Conservation (phyloP, 2,797 vertebrate species). For the Steatocranus sp. region DNA sequence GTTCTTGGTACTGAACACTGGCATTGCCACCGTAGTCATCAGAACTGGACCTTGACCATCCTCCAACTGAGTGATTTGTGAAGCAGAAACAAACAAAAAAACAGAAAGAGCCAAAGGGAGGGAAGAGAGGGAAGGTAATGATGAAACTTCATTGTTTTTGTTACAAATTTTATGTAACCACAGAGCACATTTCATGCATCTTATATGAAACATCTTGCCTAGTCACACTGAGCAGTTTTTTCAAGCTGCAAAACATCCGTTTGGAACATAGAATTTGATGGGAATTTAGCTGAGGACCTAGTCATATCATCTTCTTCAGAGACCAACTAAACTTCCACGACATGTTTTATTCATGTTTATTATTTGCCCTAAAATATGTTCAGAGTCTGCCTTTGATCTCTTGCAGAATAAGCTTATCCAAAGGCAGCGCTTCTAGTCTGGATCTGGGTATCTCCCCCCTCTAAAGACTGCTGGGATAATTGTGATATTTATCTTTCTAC, state of each 20-base stretch:
- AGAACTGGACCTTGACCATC: slow-evolving; percentile 87
- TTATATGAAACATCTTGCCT: slow-evolving; percentile 13
- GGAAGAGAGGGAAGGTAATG: neutral
- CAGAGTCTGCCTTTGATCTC: slow-evolving; percentile 63
- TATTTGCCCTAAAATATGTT: slow-evolving; percentile 63
- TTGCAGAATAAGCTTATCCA: slow-evolving; percentile 54
- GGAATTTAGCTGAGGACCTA: slow-evolving; percentile 4
- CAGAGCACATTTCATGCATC: neutral
- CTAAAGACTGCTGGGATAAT: slow-evolving; percentile 63
- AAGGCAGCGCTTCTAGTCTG: slow-evolving; percentile 47
- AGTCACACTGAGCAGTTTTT: slow-evolving; percentile 10
- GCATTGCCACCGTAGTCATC: slow-evolving; percentile 99
- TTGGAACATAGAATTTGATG: slow-evolving; percentile 1
- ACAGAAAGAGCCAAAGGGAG: neutral
- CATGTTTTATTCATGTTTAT: slow-evolving; percentile 73
- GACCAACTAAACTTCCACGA: slow-evolving; percentile 43
- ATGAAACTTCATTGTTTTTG: slow-evolving; percentile 11
- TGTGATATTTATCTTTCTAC: slow-evolving; percentile 68
- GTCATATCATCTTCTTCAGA: slow-evolving; percentile 40
- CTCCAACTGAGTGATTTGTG: slow-evolving; percentile 76
- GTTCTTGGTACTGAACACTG: slow-evolving; percentile 98
- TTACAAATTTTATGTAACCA: neutral
- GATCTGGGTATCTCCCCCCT: slow-evolving; percentile 46
- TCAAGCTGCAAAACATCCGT: slow-evolving; percentile 15
- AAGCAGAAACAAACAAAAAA: neutral